These are phyloP conservation scores for Drosophila koepferae DNA, from an alignment of 2,888 invertebrate species.

Conservation along the genomic window DNA sequence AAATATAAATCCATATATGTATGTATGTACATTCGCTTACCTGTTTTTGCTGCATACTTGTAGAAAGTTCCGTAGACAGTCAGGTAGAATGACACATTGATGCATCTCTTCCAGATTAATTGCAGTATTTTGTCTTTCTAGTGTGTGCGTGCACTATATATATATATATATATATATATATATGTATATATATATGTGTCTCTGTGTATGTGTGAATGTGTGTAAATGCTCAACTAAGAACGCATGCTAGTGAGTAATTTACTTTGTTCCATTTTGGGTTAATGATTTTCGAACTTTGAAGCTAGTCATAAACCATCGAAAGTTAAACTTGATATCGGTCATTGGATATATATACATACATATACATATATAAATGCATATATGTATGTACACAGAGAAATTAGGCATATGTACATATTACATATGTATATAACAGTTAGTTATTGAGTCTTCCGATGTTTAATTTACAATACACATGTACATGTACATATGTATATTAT, in stretches of 20 bases:
- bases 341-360: neutral
- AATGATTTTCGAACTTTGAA: constrained; percentile 24
- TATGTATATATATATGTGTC: neutral
- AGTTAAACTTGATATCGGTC: constrained; percentile 1
- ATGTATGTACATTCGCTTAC: constrained; percentile 6
- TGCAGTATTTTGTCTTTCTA: constrained; percentile 20
- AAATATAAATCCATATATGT: neutral
- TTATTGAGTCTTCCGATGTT: constrained; percentile 5
- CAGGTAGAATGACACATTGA: constrained; percentile 37
- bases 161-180: too few relatives aligned
- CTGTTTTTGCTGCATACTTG: constrained; percentile 26
- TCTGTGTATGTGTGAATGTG: neutral
- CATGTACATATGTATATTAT: neutral
- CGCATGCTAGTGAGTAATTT: neutral
- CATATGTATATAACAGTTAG: neutral
- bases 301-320: neutral
- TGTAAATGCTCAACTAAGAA: neutral
- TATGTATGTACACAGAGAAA: neutral
- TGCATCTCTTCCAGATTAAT: constrained; percentile 8
- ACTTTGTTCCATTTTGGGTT: constrained; percentile 4
- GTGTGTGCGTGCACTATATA: neutral
- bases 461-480: neutral
- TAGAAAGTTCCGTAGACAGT: constrained; percentile 44
- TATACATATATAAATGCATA: neutral
- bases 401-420: neutral